Evolutionary conservation across 2,113 vertebrate genomes (phyloP).

Genomic region (Vulpes vulpes): DNA sequence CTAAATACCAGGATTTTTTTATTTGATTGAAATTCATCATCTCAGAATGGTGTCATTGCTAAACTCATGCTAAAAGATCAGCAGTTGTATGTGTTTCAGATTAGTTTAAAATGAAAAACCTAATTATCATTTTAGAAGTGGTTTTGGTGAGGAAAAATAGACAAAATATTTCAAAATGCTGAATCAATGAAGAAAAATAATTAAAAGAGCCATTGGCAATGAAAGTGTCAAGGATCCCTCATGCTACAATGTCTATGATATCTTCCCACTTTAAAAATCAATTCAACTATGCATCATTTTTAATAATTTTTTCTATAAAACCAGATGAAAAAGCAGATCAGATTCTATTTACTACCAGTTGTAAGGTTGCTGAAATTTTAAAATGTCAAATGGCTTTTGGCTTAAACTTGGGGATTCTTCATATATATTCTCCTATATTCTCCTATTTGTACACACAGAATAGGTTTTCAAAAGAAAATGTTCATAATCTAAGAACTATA

Average conservation of each 20-base stretch:
- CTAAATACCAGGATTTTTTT: neutral
- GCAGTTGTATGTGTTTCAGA: neutral
- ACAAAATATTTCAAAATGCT: slow-evolving; percentile 64
- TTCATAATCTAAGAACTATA: neutral
- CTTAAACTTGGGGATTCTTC: too few relatives aligned
- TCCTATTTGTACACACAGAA: neutral
- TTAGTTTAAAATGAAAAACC: slow-evolving; percentile 49
- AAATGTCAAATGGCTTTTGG: too few relatives aligned
- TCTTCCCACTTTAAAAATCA: slow-evolving; percentile 45
- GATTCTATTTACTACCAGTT: slow-evolving; percentile 27
- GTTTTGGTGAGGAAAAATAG: slow-evolving; percentile 12
- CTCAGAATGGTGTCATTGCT: neutral
- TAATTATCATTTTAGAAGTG: slow-evolving; percentile 43
- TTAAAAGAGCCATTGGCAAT: slow-evolving; percentile 6
- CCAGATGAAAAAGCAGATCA: neutral
- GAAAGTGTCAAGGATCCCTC: slow-evolving; percentile 32
- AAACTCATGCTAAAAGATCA: neutral
- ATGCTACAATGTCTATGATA: neutral
- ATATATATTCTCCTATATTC: too few relatives aligned
- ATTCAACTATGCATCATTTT: neutral
- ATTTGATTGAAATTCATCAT: slow-evolving; percentile 25
- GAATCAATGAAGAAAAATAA: slow-evolving; percentile 55
- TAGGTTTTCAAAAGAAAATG: neutral
- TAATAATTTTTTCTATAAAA: slow-evolving; percentile 31
- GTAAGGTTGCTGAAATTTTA: neutral